phyloP scores from a whole-genome alignment of 2,797 vertebrate genomes.

The Vireo griseus region DNA sequence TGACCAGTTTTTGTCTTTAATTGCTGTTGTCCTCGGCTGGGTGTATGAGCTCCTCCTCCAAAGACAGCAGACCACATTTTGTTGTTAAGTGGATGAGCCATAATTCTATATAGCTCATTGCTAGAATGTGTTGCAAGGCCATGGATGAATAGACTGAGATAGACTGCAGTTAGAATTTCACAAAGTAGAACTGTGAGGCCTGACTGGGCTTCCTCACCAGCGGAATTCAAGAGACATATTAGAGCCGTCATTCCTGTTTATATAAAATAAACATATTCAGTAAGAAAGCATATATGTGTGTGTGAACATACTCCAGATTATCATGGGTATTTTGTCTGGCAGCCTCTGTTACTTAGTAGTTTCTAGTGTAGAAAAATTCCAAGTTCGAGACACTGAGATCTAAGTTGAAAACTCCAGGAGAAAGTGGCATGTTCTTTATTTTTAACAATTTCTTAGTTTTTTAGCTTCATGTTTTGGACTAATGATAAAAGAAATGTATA shows the following conservation, averaged over 20 bases:
- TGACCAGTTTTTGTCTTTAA: slow-evolving; percentile 79
- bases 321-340: background rate
- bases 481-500: background rate
- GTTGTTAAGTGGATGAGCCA: slow-evolving; percentile 89
- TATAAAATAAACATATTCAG: background rate
- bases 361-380: background rate
- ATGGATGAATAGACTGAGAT: slow-evolving; percentile 94
- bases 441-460: background rate
- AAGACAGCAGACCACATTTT: slow-evolving; percentile 94
- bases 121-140: slow-evolving; percentile 95
- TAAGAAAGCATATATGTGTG: background rate
- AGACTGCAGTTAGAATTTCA: slow-evolving; percentile 93
- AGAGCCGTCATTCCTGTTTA: slow-evolving; percentile 84
- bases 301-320: background rate
- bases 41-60: slow-evolving; percentile 85
- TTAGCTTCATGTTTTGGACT: background rate
- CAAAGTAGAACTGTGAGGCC: slow-evolving; percentile 90
- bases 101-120: slow-evolving; percentile 89
- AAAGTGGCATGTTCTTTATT: background rate
- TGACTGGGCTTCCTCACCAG: slow-evolving; percentile 91
- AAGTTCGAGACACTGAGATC: background rate
- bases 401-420: background rate
- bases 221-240: slow-evolving; percentile 83
- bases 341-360: background rate
- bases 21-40: slow-evolving; percentile 74